Evolutionary conservation across 2,797 vertebrate genomes (phyloP), one percentile per base, ranked within the genome.

Genomic region (Rhincodon typus): DNA sequence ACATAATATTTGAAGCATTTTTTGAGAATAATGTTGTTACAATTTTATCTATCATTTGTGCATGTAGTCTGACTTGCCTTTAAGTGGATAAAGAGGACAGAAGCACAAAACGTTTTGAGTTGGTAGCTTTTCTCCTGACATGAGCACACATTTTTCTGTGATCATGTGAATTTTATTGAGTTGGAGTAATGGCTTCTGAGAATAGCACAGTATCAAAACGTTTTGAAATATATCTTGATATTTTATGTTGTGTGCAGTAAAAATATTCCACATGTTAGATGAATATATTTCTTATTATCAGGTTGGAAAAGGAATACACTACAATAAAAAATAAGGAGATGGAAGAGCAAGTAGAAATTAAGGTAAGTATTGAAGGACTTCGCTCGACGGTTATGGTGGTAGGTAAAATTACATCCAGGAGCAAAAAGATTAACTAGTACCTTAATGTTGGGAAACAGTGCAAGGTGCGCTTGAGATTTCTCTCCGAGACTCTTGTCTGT

Each of bases 291-390:
- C 10, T 62, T 88, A 72, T 94, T 97, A 97, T 96, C 96, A 99
- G 99, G 97, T 98, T 99, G 96, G 99, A 99, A 97, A 99, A 99
- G 96, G 99, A 99, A 96, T 99, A 99, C 97, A 99, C 99, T 98
- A 99, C 99, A 97, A 99, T 99, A 98, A 99, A 99, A 98, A 98
- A 98, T 95, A 99, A 99, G 97, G 99, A 99, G 97, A 99, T 99
- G 99, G 99, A 99, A 97, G 99, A 99, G 96, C 99, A 99, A 97
- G 98, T 99, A 97, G 99, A 99, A 97, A 99, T 99, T 97, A 99
- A 99, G 98, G 99, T 99, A 97, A 97, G 98, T 95, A 13, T 25
- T 42, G 66, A 34, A 74, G 19, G 74, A 77, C 17, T 95, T 66
- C 69, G 46, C 3, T 53, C 6, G n/a, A 8, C 46, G 19, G 38